These are phyloP conservation scores for Nasonovia ribisnigri DNA, from an alignment of 2,888 invertebrate genomes.

Conservation along the genomic window DNA sequence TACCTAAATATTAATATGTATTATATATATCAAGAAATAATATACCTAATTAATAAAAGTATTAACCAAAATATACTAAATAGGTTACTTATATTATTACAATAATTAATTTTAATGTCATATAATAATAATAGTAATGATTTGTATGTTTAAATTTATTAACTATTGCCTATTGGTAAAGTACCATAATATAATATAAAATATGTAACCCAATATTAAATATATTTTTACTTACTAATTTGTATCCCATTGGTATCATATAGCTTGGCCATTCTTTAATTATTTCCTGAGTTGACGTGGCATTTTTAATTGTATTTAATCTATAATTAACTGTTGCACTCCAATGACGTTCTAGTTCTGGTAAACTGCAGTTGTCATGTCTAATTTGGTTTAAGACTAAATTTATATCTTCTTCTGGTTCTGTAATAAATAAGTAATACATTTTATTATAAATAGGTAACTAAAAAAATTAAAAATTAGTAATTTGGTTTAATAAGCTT, in stretches of 20 bases:
- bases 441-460: background rate
- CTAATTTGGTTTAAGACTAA: slow-evolving; percentile 8
- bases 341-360: background rate
- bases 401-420: slow-evolving; percentile 11
- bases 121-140: no score
- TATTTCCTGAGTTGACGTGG: background rate
- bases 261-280: slow-evolving; percentile 15
- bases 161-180: background rate
- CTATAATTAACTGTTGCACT: background rate
- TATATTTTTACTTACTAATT: slow-evolving; percentile 16
- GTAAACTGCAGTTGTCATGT: background rate
- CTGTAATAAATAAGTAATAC: slow-evolving; percentile 7
- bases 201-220: background rate
- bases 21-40: no score
- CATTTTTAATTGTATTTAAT: slow-evolving; percentile 1
- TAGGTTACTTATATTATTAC: no score
- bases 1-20: no score
- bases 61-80: no score
- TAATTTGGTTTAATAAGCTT: background rate
- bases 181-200: background rate
- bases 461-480: background rate
- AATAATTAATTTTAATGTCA: no score
- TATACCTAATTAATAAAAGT: no score
- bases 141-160: slow-evolving; percentile 12
- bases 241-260: slow-evolving; percentile 21